A percentile compares a stretch with the other conserved stretches of the same genome.
phyloP scores from a whole-genome alignment of 2,113 vertebrate genomes.

The Tinamus guttatus region DNA sequence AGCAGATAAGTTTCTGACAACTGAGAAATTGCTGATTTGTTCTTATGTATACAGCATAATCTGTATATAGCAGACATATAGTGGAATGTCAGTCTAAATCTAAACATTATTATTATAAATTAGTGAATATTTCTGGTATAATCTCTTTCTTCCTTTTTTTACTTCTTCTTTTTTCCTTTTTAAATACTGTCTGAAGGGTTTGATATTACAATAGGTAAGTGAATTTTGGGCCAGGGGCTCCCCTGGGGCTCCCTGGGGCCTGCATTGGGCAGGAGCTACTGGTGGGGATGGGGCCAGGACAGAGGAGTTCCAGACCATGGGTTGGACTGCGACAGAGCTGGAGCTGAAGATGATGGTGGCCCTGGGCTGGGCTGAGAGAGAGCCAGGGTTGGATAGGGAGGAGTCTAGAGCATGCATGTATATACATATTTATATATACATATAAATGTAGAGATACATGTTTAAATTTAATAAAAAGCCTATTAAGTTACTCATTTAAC shows the following conservation, averaged over 20 bases:
- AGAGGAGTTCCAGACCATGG: too few relatives aligned
- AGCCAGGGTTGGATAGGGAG: too few relatives aligned
- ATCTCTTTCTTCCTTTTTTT: too few relatives aligned
- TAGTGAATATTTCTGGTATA: neutral
- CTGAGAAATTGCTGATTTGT: neutral
- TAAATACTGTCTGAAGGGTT: neutral
- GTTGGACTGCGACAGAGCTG: too few relatives aligned
- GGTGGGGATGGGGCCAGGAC: too few relatives aligned
- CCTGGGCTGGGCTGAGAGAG: too few relatives aligned
- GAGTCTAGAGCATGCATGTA: neutral
- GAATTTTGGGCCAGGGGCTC: rapidly evolving
- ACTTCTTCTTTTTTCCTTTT: neutral
- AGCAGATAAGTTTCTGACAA: neutral
- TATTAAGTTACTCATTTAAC: neutral
- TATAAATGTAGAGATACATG: neutral
- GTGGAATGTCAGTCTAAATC: neutral
- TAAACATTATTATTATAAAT: neutral
- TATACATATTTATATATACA: neutral
- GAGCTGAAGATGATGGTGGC: too few relatives aligned
- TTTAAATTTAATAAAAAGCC: neutral
- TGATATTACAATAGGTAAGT: neutral
- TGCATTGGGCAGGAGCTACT: too few relatives aligned
- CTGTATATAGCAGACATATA: neutral
- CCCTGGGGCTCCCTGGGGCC: too few relatives aligned
- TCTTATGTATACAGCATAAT: neutral